Conservation (phyloP, 2,888 invertebrate genomes). For the Micropterix aruncella region DNA sequence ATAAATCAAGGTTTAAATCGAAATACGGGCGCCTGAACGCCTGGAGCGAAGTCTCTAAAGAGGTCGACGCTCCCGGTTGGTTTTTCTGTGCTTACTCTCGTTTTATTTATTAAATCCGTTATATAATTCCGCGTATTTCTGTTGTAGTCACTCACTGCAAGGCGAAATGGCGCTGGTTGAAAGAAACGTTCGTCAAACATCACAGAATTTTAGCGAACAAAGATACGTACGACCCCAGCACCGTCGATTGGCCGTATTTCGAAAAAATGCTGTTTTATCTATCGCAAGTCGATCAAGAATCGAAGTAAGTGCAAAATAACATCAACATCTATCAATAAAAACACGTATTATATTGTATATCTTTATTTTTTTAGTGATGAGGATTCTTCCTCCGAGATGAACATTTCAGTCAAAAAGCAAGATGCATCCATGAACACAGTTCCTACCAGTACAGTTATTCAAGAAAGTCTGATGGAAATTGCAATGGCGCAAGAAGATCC, state of each 20-base stretch:
- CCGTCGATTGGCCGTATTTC: background rate
- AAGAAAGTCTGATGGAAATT: background rate
- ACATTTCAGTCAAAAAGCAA: background rate
- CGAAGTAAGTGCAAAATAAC: background rate
- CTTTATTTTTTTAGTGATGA: background rate
- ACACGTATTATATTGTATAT: no score
- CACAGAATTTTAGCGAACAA: background rate
- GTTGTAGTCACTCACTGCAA: background rate
- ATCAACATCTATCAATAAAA: no score
- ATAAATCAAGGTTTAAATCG: background rate
- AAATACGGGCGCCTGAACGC: background rate
- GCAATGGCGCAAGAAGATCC: background rate
- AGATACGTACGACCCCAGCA: background rate
- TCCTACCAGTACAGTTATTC: background rate
- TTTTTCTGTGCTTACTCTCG: background rate
- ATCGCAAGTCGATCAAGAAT: background rate
- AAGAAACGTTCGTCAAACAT: background rate
- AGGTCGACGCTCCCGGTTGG: background rate
- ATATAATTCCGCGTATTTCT: no score
- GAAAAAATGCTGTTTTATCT: background rate
- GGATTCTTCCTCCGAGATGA: background rate
- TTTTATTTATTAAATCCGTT: no score
- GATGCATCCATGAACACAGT: background rate
- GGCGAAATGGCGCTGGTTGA: background rate
- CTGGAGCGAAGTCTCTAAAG: background rate